Evolutionary conservation across 2,797 vertebrate species (phyloP).

Genomic region (Lophius americanus): DNA sequence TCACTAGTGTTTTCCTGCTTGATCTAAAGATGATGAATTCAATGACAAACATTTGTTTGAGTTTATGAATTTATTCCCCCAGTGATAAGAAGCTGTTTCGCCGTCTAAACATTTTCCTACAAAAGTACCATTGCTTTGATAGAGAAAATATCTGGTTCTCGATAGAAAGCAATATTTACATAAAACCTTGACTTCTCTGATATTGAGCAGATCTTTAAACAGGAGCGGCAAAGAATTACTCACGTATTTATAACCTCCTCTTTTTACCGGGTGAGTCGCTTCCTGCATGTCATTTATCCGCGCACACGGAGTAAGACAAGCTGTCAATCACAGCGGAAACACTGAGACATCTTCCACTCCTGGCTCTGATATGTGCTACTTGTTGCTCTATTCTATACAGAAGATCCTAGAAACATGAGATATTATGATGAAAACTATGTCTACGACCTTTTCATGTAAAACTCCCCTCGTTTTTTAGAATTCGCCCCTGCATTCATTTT

Average conservation of each 20-base stretch:
- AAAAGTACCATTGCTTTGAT: neutral
- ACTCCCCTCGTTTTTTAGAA: constrained; percentile 18
- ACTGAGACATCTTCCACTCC: neutral
- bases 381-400: constrained; percentile 12
- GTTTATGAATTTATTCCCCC: neutral
- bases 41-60: neutral
- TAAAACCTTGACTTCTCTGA: neutral
- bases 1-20: constrained; percentile 1
- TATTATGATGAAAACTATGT: neutral
- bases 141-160: neutral
- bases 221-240: neutral
- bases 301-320: constrained; percentile 8
- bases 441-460: constrained; percentile 10
- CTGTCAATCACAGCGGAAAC: constrained; percentile 39
- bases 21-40: neutral
- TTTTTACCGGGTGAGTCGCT: constrained; percentile 20
- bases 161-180: neutral
- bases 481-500: constrained; percentile 9
- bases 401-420: constrained; percentile 6
- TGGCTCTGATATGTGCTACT: constrained; percentile 15
- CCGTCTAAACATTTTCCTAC: neutral
- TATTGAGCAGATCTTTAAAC: constrained; percentile 37
- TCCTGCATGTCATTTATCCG: constrained; percentile 15
- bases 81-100: neutral
- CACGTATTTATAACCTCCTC: constrained; percentile 33